Base-by-base conservation (phyloP, 2,797 vertebrate species). In the Gadopsis marmoratus region DNA sequence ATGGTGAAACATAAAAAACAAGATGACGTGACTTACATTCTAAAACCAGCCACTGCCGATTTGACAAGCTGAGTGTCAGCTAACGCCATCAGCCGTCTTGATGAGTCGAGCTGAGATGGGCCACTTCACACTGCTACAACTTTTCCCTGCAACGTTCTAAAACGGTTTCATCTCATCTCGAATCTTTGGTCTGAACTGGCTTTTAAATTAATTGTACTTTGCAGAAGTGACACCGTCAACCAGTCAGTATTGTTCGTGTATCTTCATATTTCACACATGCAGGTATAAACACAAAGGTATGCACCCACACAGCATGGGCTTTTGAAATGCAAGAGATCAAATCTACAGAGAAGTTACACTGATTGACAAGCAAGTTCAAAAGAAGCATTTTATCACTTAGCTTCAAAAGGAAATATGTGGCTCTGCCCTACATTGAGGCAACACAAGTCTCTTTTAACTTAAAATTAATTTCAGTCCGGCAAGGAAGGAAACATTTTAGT, bases 291-390 rank as follows among this genome's bases (percentile, higher is more conserved):
- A 84, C 71, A 90, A 86, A 91, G 75, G 62, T 83, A 82, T 78
- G 79, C 71, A 84, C 85, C 79, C 86, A 80, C 83, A 74, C 78
- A 66, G 72, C 37, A 10, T 29, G 31, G 17, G 65, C 81, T 76
- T 90, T 84, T 87, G 83, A 91, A 89, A 90, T 74, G 56, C 74
- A 77, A 55, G 50, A 86, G 75, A 88, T 88, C 75, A 81, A 79
- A 92, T 90, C 82, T 84, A 66, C 54, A 66, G 74, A 83, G 64
- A 88, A 81, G 86, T 85, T 79, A 58, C 37, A 55, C 61, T 91
- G 88, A 94, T 83, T 91, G 89, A 91, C 89, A 89, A 75, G 76
- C 74, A 37, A 80, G 82, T 87, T 93, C 79, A 91, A 89, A 91
- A 74, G 68, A 4, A 83, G 51, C 73, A 80, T 84, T 92, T 91